Conservation (phyloP, 2,797 vertebrate genomes). For the Eremophila alpestris region DNA sequence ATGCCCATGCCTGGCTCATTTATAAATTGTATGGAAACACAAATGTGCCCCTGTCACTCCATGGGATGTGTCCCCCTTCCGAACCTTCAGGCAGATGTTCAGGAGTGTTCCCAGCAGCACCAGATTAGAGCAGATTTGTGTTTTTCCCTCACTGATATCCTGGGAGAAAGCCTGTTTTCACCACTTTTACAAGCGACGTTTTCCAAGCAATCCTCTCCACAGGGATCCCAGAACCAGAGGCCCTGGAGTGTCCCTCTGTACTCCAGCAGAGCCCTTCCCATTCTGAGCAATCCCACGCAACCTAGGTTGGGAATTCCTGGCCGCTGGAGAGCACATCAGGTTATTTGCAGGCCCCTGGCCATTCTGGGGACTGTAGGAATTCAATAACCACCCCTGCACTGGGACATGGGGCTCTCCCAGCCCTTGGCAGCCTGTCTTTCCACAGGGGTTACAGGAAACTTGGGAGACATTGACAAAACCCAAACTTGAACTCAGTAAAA, state of each 20-base stretch:
- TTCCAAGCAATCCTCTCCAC: neutral
- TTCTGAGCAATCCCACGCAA: neutral
- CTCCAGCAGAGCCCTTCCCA: neutral
- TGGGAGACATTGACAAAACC: neutral
- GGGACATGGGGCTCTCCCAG: neutral
- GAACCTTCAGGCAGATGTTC: neutral
- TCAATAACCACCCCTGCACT: neutral
- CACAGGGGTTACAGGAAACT: neutral
- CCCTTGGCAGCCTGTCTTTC: neutral
- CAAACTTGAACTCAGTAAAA: neutral
- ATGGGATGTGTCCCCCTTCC: neutral
- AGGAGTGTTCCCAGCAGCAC: neutral
- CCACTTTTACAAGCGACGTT: neutral
- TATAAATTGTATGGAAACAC: neutral
- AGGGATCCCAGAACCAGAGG: fast-evolving
- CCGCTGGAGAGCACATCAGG: neutral
- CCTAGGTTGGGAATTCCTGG: neutral
- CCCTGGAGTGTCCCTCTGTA: fast-evolving
- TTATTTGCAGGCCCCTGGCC: neutral
- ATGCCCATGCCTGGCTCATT: neutral
- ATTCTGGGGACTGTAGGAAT: neutral
- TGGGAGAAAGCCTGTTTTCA: neutral
- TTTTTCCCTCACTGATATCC: neutral
- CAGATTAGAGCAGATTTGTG: neutral
- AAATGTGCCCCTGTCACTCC: neutral